Evolutionary conservation across 2,113 vertebrate genomes (phyloP).

Genomic region (Amphiprion ocellaris): DNA sequence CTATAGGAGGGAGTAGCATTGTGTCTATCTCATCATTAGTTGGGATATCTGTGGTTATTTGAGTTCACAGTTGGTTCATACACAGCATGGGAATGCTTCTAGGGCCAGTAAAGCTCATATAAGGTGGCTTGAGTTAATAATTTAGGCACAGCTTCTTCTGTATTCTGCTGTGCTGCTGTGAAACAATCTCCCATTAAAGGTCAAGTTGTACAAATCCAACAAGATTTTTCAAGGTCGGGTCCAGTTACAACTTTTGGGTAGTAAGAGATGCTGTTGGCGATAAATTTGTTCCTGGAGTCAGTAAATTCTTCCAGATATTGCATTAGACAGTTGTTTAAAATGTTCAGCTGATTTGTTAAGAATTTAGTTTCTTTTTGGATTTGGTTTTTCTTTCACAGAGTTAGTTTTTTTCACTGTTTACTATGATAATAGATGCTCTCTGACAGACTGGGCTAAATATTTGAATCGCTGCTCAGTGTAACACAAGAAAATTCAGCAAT

Average conservation of each 20-base stretch:
- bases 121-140: conserved; percentile 6
- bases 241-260: not conserved
- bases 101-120: conserved; percentile 5
- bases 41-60: not conserved
- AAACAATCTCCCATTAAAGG: not conserved
- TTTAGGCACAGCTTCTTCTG: not conserved
- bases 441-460: no score
- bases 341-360: no score
- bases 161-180: conserved; percentile 6
- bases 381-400: no score
- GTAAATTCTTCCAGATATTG: not conserved
- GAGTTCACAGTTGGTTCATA: not conserved
- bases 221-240: not conserved
- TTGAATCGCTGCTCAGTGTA: no score
- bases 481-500: no score
- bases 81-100: not conserved
- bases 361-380: no score
- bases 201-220: not conserved
- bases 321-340: no score
- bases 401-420: no score
- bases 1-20: not conserved
- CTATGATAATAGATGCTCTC: no score
- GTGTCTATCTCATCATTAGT: not conserved
- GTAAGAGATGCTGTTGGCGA: not conserved
- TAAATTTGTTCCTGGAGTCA: not conserved